Percentiles rank a stretch among this genome's conserved stretches.
These are phyloP conservation scores for Epizoanthus scotinus DNA, from an alignment of 92 coral and sea anemone genomes.

Conservation along the genomic window DNA sequence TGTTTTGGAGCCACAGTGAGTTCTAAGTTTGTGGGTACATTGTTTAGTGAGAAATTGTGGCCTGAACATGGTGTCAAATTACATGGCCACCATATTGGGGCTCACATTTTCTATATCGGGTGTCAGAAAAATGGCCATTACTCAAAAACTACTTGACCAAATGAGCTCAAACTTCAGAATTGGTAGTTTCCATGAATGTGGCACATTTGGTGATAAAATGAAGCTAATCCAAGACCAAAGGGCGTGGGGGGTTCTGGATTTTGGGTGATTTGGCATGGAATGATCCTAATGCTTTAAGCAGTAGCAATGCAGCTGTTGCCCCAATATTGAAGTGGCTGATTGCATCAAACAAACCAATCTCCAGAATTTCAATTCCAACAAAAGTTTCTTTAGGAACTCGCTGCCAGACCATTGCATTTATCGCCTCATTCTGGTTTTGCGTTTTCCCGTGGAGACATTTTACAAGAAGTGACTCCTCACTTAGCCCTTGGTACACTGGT, in stretches of 20 bases:
- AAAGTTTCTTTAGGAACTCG: slow-evolving; percentile 39
- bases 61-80: no score
- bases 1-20: slow-evolving; percentile 3
- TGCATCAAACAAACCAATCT: slow-evolving; percentile 49
- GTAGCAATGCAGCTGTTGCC: slow-evolving; percentile 16
- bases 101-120: no score
- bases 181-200: no score
- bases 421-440: slow-evolving; percentile 48
- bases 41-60: neutral
- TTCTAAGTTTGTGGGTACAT: slow-evolving; percentile 13
- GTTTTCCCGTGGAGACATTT: slow-evolving; percentile 55
- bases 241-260: no score
- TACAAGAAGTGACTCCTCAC: slow-evolving; percentile 36
- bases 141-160: no score
- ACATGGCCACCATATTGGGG: no score
- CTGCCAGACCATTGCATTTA: slow-evolving; percentile 55
- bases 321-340: slow-evolving; percentile 52
- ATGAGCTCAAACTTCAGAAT: no score
- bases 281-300: slow-evolving; percentile 5
- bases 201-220: no score
- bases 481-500: slow-evolving; percentile 42
- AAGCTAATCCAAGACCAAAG: no score
- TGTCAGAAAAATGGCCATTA: no score
- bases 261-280: no score
- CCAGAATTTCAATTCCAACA: slow-evolving; percentile 41